Conservation (phyloP, 2,113 vertebrate genomes). For the Neolamprologus variostigma region DNA sequence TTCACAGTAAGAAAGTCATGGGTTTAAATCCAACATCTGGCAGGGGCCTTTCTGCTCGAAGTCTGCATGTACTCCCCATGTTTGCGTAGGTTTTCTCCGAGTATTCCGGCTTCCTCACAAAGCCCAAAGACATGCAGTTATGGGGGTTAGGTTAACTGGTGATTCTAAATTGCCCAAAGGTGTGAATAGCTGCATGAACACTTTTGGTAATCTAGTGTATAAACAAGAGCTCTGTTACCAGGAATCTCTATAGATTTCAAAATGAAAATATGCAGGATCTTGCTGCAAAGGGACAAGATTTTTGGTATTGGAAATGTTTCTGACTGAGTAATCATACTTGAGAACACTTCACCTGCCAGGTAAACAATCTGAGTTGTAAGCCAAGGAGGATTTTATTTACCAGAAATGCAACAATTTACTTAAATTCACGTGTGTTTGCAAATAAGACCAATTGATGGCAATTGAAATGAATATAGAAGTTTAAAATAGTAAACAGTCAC, state of each 20-base stretch:
- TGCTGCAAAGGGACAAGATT: background rate
- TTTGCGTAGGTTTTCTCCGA: background rate
- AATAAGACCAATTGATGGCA: background rate
- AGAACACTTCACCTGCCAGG: background rate
- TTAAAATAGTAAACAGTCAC: slow-evolving; percentile 50
- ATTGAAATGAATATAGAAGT: background rate
- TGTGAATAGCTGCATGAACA: background rate
- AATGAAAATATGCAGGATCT: background rate
- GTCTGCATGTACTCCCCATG: background rate
- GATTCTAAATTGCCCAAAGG: background rate
- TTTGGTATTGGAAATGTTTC: background rate
- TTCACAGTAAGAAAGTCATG: background rate
- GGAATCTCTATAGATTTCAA: background rate
- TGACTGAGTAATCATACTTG: background rate
- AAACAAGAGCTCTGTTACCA: background rate
- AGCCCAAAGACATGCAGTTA: background rate
- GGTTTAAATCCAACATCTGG: background rate
- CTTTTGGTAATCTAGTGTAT: background rate
- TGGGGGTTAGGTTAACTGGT: accelerated
- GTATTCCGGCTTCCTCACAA: background rate
- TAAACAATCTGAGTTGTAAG: background rate
- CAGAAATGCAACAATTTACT: background rate
- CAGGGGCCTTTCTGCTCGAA: accelerated
- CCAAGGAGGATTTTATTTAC: background rate
- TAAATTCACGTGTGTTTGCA: accelerated